These are phyloP conservation scores for Lithophane leautieri DNA, from an alignment of 2,888 invertebrate genomes.

Conservation along the genomic window DNA sequence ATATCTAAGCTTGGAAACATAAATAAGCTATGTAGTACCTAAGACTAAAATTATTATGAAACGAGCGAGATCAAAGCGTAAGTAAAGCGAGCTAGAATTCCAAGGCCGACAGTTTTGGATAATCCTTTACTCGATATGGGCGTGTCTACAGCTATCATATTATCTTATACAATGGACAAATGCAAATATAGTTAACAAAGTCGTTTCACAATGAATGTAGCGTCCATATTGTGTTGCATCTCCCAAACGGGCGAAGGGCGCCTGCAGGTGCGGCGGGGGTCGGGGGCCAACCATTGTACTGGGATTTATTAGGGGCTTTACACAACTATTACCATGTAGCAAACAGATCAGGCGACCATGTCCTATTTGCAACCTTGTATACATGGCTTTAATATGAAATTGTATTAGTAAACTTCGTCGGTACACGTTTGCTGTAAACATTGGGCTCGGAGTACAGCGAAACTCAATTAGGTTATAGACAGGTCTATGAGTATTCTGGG, in stretches of 20 bases:
- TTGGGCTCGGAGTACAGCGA: constrained; percentile 29
- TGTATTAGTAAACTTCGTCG: constrained; percentile 43
- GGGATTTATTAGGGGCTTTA: constrained; percentile 61
- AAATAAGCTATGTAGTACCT: constrained; percentile 33
- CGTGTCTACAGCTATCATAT: constrained; percentile 1
- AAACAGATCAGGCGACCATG: constrained; percentile 53
- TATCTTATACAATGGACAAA: constrained; percentile 7
- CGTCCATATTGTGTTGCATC: constrained; percentile 26
- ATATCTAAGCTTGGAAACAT: constrained; percentile 22
- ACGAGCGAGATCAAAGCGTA: constrained; percentile 46
- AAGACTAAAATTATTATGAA: constrained; percentile 22
- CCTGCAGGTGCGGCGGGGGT: constrained; percentile 38
- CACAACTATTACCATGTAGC: constrained; percentile 56
- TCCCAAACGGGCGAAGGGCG: constrained; percentile 18
- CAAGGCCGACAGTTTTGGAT: constrained; percentile 20
- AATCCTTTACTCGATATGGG: constrained; percentile 10
- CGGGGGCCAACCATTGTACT: constrained; percentile 45
- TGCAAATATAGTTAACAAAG: constrained; percentile 48
- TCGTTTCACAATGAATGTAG: constrained; percentile 28
- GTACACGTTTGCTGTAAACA: constrained; percentile 43
- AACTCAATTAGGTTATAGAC: constrained; percentile 61
- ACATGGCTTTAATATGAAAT: constrained; percentile 48
- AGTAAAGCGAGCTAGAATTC: constrained; percentile 39
- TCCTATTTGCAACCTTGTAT: constrained; percentile 43
- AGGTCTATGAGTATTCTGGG: constrained; percentile 45